Evolutionary conservation across 2,888 invertebrate genomes (phyloP).

Genomic region (Trisateles emortualis): DNA sequence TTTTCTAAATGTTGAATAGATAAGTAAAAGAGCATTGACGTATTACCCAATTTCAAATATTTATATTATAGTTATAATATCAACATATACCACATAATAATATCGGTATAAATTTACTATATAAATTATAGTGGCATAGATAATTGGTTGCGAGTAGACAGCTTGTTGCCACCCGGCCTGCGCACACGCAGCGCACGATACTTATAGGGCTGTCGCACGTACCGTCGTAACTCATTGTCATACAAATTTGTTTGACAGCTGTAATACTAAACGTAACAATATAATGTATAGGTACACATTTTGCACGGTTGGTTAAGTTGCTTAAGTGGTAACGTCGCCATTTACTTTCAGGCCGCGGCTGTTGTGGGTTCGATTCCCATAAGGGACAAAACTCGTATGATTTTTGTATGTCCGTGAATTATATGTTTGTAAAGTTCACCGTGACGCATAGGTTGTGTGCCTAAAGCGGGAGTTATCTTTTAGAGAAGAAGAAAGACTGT

Average conservation of each 20-base stretch:
- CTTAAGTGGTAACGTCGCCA: too few species aligned
- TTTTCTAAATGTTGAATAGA: too few species aligned
- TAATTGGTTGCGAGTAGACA: slow-evolving; percentile 64
- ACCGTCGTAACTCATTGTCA: slow-evolving; percentile 23
- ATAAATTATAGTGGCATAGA: slow-evolving; percentile 56
- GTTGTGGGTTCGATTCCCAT: too few species aligned
- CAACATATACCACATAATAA: slow-evolving; percentile 45
- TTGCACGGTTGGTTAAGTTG: too few species aligned
- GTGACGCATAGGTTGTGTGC: too few species aligned
- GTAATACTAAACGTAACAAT: slow-evolving; percentile 10
- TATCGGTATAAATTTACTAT: slow-evolving; percentile 48
- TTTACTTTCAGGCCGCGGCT: too few species aligned
- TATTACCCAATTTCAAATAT: slow-evolving; percentile 48
- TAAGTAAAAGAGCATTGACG: slow-evolving; percentile 43
- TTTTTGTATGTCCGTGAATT: too few species aligned
- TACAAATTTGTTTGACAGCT: slow-evolving; percentile 32
- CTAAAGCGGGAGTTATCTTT: too few species aligned
- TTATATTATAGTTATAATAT: slow-evolving; percentile 43
- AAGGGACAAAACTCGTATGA: too few species aligned
- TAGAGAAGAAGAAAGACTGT: too few species aligned
- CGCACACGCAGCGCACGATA: slow-evolving; percentile 40
- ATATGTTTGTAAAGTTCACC: too few species aligned
- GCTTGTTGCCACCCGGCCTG: slow-evolving; percentile 69
- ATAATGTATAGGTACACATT: too few species aligned
- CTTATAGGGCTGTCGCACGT: slow-evolving; percentile 38